Evolutionary conservation across 2,113 vertebrate species (phyloP).

Genomic region (Osmerus eperlanus): DNA sequence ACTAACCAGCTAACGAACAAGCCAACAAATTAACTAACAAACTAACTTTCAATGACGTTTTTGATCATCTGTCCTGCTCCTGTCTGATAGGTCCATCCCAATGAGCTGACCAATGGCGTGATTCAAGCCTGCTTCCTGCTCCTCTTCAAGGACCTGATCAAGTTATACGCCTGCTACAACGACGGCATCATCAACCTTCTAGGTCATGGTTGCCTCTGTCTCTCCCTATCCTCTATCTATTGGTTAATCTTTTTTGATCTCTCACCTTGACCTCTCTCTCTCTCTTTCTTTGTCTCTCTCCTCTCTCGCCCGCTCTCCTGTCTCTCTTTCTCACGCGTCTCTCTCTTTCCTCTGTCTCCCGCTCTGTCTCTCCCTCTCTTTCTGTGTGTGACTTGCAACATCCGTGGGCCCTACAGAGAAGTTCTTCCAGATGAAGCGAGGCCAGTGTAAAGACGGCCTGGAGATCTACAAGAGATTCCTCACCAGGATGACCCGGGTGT

Average conservation of each 20-base stretch:
- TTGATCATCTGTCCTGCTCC: not conserved
- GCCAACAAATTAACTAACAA: slow-evolving; percentile 19
- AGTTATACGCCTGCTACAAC: slow-evolving; percentile 97
- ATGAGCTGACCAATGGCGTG: slow-evolving; percentile 90
- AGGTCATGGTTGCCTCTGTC: slow-evolving; percentile 68
- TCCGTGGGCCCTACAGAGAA: slow-evolving; percentile 79
- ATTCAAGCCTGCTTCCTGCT: slow-evolving; percentile 96
- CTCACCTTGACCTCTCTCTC: too few species aligned
- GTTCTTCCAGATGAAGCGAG: slow-evolving; percentile 99
- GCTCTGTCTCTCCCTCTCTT: too few species aligned
- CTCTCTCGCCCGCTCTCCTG: too few species aligned
- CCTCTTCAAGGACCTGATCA: slow-evolving; percentile 98
- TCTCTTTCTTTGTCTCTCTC: too few species aligned
- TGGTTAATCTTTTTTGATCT: slow-evolving; percentile 8
- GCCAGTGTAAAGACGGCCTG: slow-evolving; percentile 97
- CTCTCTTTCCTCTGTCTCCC: too few species aligned
- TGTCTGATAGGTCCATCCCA: slow-evolving; percentile 82
- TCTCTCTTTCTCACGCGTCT: too few species aligned
- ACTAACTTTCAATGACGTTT: slow-evolving; percentile 3
- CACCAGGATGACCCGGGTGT: slow-evolving; percentile 95
- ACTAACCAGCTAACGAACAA: slow-evolving; percentile 52
- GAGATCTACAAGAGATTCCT: slow-evolving; percentile 99
- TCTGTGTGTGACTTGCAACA: not conserved
- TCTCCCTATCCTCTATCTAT: not conserved
- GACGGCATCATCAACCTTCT: slow-evolving; percentile 97